Percentiles rank a stretch among this genome's conserved stretches.
Evolutionary conservation across 2,888 invertebrate genomes (phyloP).

Genomic region (Hesperia comma): DNA sequence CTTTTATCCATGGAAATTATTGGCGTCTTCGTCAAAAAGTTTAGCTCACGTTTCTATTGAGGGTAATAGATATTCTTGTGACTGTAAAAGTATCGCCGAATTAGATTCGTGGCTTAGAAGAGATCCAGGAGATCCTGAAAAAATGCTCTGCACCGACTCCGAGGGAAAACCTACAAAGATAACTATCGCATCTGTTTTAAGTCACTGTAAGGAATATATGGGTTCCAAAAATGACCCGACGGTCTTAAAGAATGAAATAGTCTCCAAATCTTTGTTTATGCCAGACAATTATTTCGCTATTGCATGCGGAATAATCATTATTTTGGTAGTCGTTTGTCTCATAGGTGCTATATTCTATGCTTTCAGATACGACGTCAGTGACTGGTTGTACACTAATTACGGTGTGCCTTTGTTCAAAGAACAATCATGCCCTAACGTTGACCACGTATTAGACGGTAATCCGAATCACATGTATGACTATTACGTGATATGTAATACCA

Average conservation of each 20-base stretch:
- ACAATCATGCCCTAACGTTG: conserved; percentile 84
- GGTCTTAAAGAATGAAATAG: conserved; percentile 76
- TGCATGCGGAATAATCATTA: conserved; percentile 88
- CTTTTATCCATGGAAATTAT: conserved; percentile 88
- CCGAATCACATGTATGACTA: conserved; percentile 92
- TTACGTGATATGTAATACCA: conserved; percentile 93
- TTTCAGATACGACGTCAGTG: conserved; percentile 89
- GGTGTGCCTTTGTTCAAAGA: conserved; percentile 91
- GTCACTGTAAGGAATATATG: conserved; percentile 86
- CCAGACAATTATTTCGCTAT: conserved; percentile 90
- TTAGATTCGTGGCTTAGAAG: conserved; percentile 87
- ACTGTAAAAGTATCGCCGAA: conserved; percentile 88
- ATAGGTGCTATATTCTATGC: conserved; percentile 89
- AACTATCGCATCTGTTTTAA: conserved; percentile 80
- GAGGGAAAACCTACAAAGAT: conserved; percentile 79
- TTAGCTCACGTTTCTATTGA: conserved; percentile 88
- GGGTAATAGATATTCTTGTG: conserved; percentile 93
- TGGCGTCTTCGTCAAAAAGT: conserved; percentile 85
- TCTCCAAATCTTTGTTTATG: conserved; percentile 85
- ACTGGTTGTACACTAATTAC: conserved; percentile 92
- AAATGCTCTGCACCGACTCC: conserved; percentile 87
- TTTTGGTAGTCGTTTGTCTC: conserved; percentile 87
- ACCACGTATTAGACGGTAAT: conserved; percentile 86
- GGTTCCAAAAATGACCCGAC: conserved; percentile 77
- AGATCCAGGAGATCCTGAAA: conserved; percentile 87